Base-by-base conservation (phyloP, 1,140 invertebrate genomes). In the Zeugodacus cucurbitae region DNA sequence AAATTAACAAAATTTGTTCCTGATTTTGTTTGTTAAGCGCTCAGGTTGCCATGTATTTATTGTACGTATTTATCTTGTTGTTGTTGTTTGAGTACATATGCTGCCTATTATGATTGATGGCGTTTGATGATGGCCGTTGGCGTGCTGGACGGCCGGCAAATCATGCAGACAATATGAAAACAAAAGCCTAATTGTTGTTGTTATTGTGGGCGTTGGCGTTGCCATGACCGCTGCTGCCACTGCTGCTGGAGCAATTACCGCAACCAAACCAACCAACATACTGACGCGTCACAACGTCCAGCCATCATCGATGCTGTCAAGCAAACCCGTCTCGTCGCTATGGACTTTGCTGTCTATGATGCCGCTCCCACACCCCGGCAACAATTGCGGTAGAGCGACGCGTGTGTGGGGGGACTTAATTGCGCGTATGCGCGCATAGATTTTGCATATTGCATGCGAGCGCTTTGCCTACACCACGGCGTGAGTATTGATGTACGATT, bases 101-200 rank as follows among this genome's bases (percentile, higher is more conserved):
- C n/a, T 44, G 74, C n/a, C 74, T n/a, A 82, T 82, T 82, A 82
- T 82, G 74, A 82, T 82, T 82, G 74, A 82, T 82, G 74, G 44
- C 74, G 41, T 82, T 82, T 82, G 74, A 82, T 82, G 74, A 82
- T 82, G 41, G 74, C 74, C 44, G 74, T 54, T 82, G 41, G 74
- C 74, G 44, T 26, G 44, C 67, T 37, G 10, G 64, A 32, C 26
- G 32, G 32, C 70, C 34, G 37, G n/a, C 41, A 41, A 82, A 29
- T 82, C 41, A 34, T 14, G 41, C 41, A 34, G 22, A 82, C 74
- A 44, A 44, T 82, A 48, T 48, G 41, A 82, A 62, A 26, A 48
- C 74, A 82, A 82, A 82, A 82, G 74, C 32, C 26, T 48, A 54
- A 48, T 82, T 48, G 41, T 82, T 82, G 74, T 48, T 82, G 37